A percentile compares a stretch with the other conserved stretches of the same genome.
Evolutionary conservation across 1,140 invertebrate species (phyloP).

Genomic region (Leptinotarsa defecta): DNA sequence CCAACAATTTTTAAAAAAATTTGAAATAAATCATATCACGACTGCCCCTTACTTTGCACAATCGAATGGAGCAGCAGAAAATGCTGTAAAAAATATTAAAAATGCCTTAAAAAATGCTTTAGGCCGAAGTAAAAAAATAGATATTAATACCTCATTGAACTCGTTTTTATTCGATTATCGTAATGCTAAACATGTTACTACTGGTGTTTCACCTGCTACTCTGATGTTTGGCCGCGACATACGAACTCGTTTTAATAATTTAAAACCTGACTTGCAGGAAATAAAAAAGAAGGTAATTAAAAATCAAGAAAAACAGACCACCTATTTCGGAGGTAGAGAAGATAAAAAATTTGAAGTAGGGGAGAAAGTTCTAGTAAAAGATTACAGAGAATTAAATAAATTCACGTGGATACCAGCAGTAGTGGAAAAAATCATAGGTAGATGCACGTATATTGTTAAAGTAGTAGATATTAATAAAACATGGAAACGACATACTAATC

Average conservation of each 20-base stretch:
- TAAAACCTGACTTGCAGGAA: slow-evolving; percentile 11
- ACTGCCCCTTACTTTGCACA: slow-evolving; percentile 51
- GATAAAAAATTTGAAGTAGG: slow-evolving; percentile 3
- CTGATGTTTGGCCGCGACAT: slow-evolving; percentile 40
- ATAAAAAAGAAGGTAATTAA: slow-evolving; percentile 5
- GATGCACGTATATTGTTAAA: slow-evolving; percentile 26
- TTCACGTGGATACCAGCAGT: slow-evolving; percentile 16
- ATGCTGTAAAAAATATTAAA: slow-evolving; percentile 55
- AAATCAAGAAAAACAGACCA: slow-evolving; percentile 17
- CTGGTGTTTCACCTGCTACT: slow-evolving; percentile 33
- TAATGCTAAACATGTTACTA: slow-evolving; percentile 39
- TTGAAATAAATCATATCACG: slow-evolving; percentile 48
- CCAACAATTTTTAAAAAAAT: slow-evolving; percentile 44
- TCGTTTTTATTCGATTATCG: slow-evolving; percentile 43
- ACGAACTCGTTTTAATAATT: slow-evolving; percentile 33
- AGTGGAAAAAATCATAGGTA: slow-evolving; percentile 23
- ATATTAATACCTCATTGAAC: slow-evolving; percentile 16
- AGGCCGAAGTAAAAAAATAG: slow-evolving; percentile 15
- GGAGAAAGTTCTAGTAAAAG: slow-evolving; percentile 21
- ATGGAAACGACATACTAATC: slow-evolving; percentile 27
- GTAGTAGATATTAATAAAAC: slow-evolving; percentile 14
- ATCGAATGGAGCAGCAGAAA: slow-evolving; percentile 53
- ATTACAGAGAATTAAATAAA: slow-evolving; percentile 21
- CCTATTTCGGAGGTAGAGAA: neutral
- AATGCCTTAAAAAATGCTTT: slow-evolving; percentile 47